Evolutionary conservation across 1,140 invertebrate species (phyloP), one percentile per base, ranked within the genome.

Genomic region (Chrysopa pallens): DNA sequence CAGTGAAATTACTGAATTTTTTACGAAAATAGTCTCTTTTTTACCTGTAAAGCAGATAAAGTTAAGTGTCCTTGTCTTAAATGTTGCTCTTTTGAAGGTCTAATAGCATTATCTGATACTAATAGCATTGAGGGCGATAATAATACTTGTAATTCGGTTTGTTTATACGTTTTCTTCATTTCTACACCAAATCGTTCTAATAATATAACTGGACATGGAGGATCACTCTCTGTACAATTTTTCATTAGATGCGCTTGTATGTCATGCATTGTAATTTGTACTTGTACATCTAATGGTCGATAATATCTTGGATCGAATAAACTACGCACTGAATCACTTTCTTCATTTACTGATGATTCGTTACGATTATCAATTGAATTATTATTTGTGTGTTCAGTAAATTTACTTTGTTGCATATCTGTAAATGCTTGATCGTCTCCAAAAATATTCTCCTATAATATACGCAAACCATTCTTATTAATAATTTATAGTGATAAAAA

Each of bases 121-220:
- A 87, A 67, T 42, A 92, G 62, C 48, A 90, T 80, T 1, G 88
- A 78, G 0, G 93, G 93, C 46, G 89, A 94, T 0, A 97, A 62
- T 1, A 96, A 61, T 0, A 98, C 61, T 55, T 97, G 93, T 1
- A 98, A 66, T 49, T 83, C 81, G 0, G 90, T 97, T 60, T 95
- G 89, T 46, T 74, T 74, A 56, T 84, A 96, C 7, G 75, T 72
- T 59, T 96, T 97, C 51, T 91, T 84, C 85, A 98, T 89, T 70
- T 97, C 93, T 66, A 97, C 95, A 4, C 85, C 87, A 51, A 96
- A 80, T 47, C 89, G 70, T 64, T 96, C 91, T 9, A 95, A 68
- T 37, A 90, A 67, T 49, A 94, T 76, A 13, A 88, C 78, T 0
- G 92, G 92, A 66, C 91, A 95, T 0, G 89, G 77, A 7, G 86